Evolutionary conservation across 2,888 invertebrate species (phyloP).

Genomic region (Orchesella flavescens): DNA sequence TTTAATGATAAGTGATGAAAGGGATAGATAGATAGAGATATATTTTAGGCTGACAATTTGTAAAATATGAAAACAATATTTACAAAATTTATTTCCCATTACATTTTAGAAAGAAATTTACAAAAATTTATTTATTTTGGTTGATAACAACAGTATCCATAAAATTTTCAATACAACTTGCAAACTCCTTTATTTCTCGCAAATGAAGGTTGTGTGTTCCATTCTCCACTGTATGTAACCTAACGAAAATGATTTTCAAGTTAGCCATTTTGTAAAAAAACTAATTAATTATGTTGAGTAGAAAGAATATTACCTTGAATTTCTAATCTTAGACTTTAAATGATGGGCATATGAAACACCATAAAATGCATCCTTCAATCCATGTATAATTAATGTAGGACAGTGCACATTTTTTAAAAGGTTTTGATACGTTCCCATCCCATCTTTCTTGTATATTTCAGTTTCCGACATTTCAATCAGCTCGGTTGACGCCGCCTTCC

Average conservation of each 20-base stretch:
- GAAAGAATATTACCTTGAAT: too few relatives aligned
- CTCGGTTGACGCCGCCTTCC: constrained; percentile 82
- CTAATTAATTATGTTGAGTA: too few relatives aligned
- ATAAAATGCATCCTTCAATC: constrained; percentile 87
- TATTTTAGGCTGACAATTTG: too few relatives aligned
- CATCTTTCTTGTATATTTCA: constrained; percentile 3
- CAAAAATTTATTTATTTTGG: too few relatives aligned
- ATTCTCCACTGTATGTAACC: constrained; percentile 82
- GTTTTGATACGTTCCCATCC: constrained; percentile 72
- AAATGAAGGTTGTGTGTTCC: too few relatives aligned
- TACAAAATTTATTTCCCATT: too few relatives aligned
- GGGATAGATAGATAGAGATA: too few relatives aligned
- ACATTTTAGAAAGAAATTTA: too few relatives aligned
- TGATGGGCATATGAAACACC: constrained; percentile 83
- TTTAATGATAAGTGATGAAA: too few relatives aligned
- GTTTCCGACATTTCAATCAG: constrained; percentile 8
- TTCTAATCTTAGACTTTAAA: constrained; percentile 82
- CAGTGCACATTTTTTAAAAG: constrained; percentile 80
- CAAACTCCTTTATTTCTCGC: constrained; percentile 77
- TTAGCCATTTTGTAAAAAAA: too few relatives aligned
- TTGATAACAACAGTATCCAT: neutral
- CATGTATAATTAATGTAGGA: constrained; percentile 88
- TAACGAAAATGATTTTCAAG: too few relatives aligned
- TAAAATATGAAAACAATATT: too few relatives aligned
- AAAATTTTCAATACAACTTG: neutral